Base-by-base conservation (phyloP, 2,113 vertebrate genomes). In the Pan troglodytes region DNA sequence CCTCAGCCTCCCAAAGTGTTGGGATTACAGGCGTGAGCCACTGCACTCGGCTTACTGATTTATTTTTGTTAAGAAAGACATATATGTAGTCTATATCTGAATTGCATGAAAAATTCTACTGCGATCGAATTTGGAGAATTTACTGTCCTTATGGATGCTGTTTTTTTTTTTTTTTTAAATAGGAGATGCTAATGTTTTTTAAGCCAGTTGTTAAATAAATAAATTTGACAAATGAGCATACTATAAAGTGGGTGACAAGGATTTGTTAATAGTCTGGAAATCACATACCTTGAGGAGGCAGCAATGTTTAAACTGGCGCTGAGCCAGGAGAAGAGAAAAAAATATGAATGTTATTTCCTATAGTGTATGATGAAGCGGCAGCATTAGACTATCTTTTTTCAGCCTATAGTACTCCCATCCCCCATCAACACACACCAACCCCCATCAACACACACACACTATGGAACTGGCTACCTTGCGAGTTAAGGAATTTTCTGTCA, bases 241-340 rank as follows among this genome's bases (percentile, higher is more conserved):
- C 61, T 59, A 45, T 43, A 27, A 78, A 30, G 59, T 75, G 27
- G 11, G 20, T 81, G 57, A 79, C 35, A 35, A 45, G 9, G 9
- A 88, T 94, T 88, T 93, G 25, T 86, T 32, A 70, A 2, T 86
- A 61, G 17, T 88, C n/a, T 93, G 81, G 61, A 90, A 94, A 45
- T 61, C 25, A 45, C 30, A 14, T 73, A 23, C 3, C n/a, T 0
- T 16, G 7, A 79, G 27, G 61, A 76, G 23, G 43, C 38, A 52
- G 20, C n/a, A 55, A 8, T 3, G 0, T 61, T 96, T 18, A n/a
- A 23, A 43, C 22, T 87, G 57, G 16, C 23, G 82, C 50, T 87
- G 25, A 90, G 80, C 59, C 38, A 94, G 59, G 16, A 70, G 50
- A 50, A 59, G 55, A 70, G 2, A 45, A 23, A 52, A 68, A 40